phyloP scores from a whole-genome alignment of 1,140 invertebrate species.

The Lucilia cuprina region DNA sequence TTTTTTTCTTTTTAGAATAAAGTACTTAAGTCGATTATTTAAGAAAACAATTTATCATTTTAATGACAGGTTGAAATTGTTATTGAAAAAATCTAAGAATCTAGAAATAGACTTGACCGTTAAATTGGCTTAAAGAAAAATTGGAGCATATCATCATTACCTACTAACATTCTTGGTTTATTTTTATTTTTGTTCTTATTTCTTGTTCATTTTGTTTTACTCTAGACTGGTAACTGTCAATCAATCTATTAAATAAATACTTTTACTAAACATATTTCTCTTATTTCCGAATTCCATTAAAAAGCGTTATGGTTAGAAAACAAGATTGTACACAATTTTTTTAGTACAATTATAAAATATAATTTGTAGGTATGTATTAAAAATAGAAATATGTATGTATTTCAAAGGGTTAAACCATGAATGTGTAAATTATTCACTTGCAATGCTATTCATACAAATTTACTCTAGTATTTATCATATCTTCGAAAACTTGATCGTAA shows the following conservation, averaged over 20 bases:
- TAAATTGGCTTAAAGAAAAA: neutral
- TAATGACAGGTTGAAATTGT: no score
- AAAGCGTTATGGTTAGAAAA: neutral
- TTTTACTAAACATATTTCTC: neutral
- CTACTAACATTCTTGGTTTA: neutral
- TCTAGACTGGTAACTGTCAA: neutral
- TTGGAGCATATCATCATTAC: neutral
- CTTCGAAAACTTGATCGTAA: neutral
- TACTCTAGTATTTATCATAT: neutral
- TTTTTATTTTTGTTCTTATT: neutral
- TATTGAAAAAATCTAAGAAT: no score
- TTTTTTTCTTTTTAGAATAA: no score
- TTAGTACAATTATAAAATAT: neutral
- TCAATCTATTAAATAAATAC: neutral
- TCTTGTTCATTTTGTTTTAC: neutral
- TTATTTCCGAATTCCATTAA: slow-evolving; percentile 13
- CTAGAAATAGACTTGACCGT: neutral
- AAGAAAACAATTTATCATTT: no score
- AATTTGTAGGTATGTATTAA: no score
- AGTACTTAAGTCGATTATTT: no score
- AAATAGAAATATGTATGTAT: no score
- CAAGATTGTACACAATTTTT: neutral
- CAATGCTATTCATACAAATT: no score
- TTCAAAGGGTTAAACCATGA: no score
- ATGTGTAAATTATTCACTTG: no score